Percentiles rank a stretch among this genome's conserved stretches.
Conservation (phyloP, 2,888 invertebrate genomes). For the Hypercompe scribonia region DNA sequence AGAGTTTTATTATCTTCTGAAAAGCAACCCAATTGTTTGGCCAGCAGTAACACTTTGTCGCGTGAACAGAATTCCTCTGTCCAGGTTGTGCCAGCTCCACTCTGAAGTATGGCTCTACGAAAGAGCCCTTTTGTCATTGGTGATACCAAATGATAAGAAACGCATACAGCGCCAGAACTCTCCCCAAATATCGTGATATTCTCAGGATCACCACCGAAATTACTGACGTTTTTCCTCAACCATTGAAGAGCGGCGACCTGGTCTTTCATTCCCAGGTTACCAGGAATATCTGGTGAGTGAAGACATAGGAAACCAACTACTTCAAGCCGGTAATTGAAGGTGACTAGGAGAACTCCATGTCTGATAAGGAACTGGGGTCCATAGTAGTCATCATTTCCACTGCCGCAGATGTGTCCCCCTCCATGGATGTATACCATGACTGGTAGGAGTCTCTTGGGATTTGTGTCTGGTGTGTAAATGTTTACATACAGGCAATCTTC, state of each 20-base stretch:
- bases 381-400: neutral
- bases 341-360: slow-evolving; percentile 57
- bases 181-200: slow-evolving; percentile 8
- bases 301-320: slow-evolving; percentile 60
- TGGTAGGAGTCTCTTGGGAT: neutral
- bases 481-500: neutral
- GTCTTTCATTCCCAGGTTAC: slow-evolving; percentile 64
- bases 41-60: neutral
- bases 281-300: slow-evolving; percentile 57
- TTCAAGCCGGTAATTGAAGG: slow-evolving; percentile 62
- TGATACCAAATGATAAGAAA: slow-evolving; percentile 14
- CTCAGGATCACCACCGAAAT: slow-evolving; percentile 57
- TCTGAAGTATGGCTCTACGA: slow-evolving; percentile 1
- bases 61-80: neutral
- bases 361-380: neutral
- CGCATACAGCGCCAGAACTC: slow-evolving; percentile 1
- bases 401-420: neutral
- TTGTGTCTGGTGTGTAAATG: neutral
- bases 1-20: too few relatives aligned
- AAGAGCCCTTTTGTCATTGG: slow-evolving; percentile 20
- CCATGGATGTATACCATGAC: neutral
- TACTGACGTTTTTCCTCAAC: slow-evolving; percentile 55
- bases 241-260: slow-evolving; percentile 60
- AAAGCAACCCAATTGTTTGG: neutral
- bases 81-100: slow-evolving; percentile 1